A percentile compares a stretch with the other conserved stretches of the same genome.
These are phyloP conservation scores for Zoanthus sociatus DNA, from an alignment of 92 coral and sea anemone species.

Conservation along the genomic window DNA sequence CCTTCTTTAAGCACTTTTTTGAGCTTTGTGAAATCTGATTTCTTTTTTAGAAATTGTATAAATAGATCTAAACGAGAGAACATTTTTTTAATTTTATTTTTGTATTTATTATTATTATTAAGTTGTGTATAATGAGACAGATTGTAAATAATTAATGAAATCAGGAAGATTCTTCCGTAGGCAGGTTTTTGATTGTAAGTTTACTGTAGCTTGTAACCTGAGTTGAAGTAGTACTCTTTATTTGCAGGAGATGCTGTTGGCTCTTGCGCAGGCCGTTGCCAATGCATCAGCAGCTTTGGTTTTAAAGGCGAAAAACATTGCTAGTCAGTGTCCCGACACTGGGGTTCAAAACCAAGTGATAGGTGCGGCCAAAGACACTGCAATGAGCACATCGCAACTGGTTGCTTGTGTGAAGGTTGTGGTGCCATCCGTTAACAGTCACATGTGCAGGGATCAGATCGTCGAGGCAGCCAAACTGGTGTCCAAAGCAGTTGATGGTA, in stretches of 20 bases:
- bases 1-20: too few species aligned
- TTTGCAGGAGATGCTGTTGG: slow-evolving; percentile 90
- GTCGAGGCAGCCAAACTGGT: slow-evolving; percentile 98
- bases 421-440: slow-evolving; percentile 97
- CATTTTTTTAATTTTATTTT: too few species aligned
- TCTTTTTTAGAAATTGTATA: too few species aligned
- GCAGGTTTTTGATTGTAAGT: background rate
- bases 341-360: slow-evolving; percentile 88
- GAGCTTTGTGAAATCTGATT: too few species aligned
- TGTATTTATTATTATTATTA: too few species aligned
- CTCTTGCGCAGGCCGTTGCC: slow-evolving; percentile 98
- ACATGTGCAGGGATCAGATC: slow-evolving; percentile 97
- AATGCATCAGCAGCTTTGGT: slow-evolving; percentile 98
- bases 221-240: background rate
- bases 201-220: background rate
- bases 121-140: too few species aligned
- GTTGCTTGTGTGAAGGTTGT: slow-evolving; percentile 98
- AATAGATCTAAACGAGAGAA: too few species aligned
- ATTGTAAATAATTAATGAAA: too few species aligned
- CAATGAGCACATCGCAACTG: slow-evolving; percentile 97
- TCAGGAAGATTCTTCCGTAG: too few species aligned
- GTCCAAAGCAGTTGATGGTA: slow-evolving; percentile 97
- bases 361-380: slow-evolving; percentile 98
- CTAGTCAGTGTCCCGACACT: slow-evolving; percentile 95
- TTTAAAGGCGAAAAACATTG: slow-evolving; percentile 93